Evolutionary conservation across 2,888 invertebrate species (phyloP).

Genomic region (Yponomeuta plumbellus): DNA sequence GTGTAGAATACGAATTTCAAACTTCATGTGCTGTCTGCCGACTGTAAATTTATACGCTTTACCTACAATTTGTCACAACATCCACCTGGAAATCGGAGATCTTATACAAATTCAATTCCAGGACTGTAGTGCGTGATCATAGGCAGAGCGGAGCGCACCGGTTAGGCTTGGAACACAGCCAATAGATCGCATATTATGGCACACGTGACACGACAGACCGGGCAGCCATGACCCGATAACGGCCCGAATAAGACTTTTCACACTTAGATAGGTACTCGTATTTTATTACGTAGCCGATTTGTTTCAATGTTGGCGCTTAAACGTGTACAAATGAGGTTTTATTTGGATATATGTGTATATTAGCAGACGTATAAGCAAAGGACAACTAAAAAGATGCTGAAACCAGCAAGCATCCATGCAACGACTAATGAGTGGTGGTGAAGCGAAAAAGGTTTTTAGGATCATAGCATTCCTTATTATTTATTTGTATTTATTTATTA

Average conservation of each 20-base stretch:
- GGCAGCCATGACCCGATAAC: slow-evolving; percentile 2
- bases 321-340: too few relatives aligned
- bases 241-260: background rate
- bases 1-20: too few relatives aligned
- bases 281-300: background rate
- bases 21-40: too few relatives aligned
- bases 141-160: background rate
- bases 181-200: slow-evolving; percentile 11
- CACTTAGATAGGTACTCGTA: background rate
- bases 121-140: background rate
- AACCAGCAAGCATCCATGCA: too few relatives aligned
- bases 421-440: too few relatives aligned
- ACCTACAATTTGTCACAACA: background rate
- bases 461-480: too few relatives aligned
- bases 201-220: slow-evolving; percentile 1
- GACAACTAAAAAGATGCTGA: too few relatives aligned
- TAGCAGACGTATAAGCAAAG: too few relatives aligned
- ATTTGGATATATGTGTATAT: too few relatives aligned
- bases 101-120: background rate
- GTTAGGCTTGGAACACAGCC: background rate
- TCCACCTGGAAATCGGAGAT: background rate
- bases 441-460: too few relatives aligned
- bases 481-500: too few relatives aligned
- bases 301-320: background rate
- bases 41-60: background rate